phyloP scores from a whole-genome alignment of 2,888 invertebrate genomes.

The Drosophila pseudotalamancana region DNA sequence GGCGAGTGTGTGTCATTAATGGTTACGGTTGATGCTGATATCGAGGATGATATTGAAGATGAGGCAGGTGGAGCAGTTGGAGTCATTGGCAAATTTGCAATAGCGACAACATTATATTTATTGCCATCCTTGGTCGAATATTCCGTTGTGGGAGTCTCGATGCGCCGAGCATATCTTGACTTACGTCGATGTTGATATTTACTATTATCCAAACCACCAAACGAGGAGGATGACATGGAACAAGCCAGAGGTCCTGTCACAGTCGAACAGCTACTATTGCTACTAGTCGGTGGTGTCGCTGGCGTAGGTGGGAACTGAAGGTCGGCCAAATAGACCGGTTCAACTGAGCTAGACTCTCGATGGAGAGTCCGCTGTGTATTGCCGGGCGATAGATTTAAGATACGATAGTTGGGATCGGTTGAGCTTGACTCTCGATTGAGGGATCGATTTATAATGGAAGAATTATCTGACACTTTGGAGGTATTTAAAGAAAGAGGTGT shows the following conservation, averaged over 20 bases:
- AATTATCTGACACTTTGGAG: conserved; percentile 21
- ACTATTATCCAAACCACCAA: conserved; percentile 8
- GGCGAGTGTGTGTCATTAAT: conserved; percentile 13
- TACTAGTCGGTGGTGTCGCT: conserved; percentile 53
- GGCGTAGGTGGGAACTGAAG: conserved; percentile 50
- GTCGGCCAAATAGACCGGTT: conserved; percentile 21
- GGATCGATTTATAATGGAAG: conserved; percentile 19
- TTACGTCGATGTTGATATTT: conserved; percentile 64
- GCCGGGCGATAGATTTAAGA: not conserved
- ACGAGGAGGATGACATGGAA: conserved; percentile 17
- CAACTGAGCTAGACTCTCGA: conserved; percentile 8
- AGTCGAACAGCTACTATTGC: conserved; percentile 57
- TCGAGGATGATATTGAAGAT: not conserved
- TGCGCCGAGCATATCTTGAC: conserved; percentile 56
- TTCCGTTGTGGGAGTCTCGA: conserved; percentile 42
- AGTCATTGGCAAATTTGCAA: conserved; percentile 25
- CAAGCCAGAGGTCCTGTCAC: conserved; percentile 18
- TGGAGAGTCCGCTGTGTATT: conserved; percentile 3
- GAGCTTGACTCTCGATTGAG: conserved; percentile 5
- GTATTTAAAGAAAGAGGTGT: not conserved
- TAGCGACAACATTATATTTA: conserved; percentile 23
- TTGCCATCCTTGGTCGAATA: conserved; percentile 6
- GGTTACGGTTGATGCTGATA: not conserved
- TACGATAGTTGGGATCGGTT: not conserved
- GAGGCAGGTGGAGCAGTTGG: conserved; percentile 2